A percentile compares a stretch with the other conserved stretches of the same genome.
These are phyloP conservation scores for Pterophyllum scalare DNA, from an alignment of 2,113 vertebrate species.

Conservation along the genomic window DNA sequence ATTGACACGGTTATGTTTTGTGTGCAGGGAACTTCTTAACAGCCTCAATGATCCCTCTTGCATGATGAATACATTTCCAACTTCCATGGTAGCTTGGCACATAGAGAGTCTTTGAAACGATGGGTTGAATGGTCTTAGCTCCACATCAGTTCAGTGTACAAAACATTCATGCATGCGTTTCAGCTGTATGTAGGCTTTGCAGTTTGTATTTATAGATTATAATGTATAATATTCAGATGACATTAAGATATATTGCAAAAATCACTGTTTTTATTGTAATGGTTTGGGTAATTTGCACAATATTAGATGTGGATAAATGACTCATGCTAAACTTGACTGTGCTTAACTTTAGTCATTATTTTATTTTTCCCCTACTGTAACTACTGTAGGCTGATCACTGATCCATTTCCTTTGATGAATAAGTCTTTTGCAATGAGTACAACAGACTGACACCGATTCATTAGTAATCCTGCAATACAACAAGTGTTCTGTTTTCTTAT, in stretches of 20 bases:
- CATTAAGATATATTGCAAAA: conserved; percentile 65
- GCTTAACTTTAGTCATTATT: conserved; percentile 41
- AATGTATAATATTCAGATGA: conserved; percentile 88
- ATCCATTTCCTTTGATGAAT: conserved; percentile 21
- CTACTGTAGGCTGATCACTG: conserved; percentile 18
- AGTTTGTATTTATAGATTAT: conserved; percentile 87
- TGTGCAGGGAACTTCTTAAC: conserved; percentile 48
- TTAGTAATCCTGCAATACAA: conserved; percentile 68
- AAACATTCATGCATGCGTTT: conserved; percentile 90
- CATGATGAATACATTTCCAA: conserved; percentile 75
- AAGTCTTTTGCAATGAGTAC: conserved; percentile 33
- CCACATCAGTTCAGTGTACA: conserved; percentile 86
- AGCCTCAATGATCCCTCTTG: conserved; percentile 50
- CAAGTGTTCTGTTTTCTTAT: conserved; percentile 61
- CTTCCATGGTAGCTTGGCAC: conserved; percentile 74
- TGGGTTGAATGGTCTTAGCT: conserved; percentile 83
- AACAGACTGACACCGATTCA: conserved; percentile 55
- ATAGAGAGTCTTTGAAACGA: conserved; percentile 66
- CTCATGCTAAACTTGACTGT: conserved; percentile 58
- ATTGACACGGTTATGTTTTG: conserved; percentile 37
- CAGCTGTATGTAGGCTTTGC: conserved; percentile 87
- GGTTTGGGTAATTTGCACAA: conserved; percentile 84
- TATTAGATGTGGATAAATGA: conserved; percentile 63
- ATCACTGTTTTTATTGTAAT: conserved; percentile 77
- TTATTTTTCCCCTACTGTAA: background rate